A percentile compares a stretch with the other conserved stretches of the same genome.
Evolutionary conservation across 1,140 invertebrate species (phyloP).

Genomic region (Drosophila jambulina): DNA sequence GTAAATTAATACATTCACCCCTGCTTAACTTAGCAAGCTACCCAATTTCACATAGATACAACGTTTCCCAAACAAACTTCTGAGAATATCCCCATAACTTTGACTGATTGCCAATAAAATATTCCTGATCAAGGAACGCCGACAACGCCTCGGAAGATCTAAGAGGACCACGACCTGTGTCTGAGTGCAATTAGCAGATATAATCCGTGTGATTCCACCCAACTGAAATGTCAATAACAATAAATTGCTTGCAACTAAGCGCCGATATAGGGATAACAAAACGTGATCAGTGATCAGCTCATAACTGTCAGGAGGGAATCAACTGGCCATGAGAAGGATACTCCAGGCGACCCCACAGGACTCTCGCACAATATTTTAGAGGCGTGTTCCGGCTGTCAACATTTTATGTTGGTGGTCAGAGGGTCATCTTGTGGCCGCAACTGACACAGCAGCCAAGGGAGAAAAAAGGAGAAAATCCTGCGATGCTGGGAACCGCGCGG

Average conservation of each 20-base stretch:
- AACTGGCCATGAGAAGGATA: constrained; percentile 28
- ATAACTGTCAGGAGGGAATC: constrained; percentile 77
- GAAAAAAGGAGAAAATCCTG: constrained; percentile 5
- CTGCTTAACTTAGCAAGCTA: neutral
- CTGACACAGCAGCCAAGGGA: constrained; percentile 51
- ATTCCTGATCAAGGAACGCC: constrained; percentile 44
- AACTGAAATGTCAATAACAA: constrained; percentile 81
- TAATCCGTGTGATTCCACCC: constrained; percentile 80
- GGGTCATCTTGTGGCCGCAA: constrained; percentile 76
- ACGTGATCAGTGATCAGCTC: constrained; percentile 67
- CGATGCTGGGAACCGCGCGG: constrained; percentile 68
- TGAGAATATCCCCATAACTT: constrained; percentile 11
- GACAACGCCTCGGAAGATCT: constrained; percentile 43
- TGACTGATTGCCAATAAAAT: constrained; percentile 48
- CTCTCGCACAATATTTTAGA: constrained; percentile 78
- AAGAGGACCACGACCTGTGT: constrained; percentile 4
- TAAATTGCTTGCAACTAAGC: constrained; percentile 67
- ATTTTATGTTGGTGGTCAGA: constrained; percentile 84
- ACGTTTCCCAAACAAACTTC: neutral
- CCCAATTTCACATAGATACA: neutral
- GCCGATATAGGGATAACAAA: constrained; percentile 58
- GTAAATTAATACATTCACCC: neutral
- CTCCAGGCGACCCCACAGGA: constrained; percentile 66
- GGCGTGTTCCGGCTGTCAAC: constrained; percentile 83
- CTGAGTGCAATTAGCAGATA: constrained; percentile 69